phyloP scores from a whole-genome alignment of 2,113 vertebrate genomes.

The Thymallus thymallus region DNA sequence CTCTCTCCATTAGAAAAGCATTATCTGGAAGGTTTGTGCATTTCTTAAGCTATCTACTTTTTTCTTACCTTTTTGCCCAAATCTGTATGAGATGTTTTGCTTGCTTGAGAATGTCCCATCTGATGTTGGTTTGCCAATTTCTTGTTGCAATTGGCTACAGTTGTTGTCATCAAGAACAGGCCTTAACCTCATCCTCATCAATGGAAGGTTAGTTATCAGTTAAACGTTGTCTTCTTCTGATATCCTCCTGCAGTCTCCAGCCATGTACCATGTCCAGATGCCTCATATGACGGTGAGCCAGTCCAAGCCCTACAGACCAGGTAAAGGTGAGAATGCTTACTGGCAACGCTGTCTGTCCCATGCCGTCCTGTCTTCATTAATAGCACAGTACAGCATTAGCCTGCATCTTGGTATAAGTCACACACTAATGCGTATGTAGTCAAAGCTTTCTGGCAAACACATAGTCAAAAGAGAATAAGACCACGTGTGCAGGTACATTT shows the following conservation, averaged over 20 bases:
- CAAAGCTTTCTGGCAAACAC: too few species aligned
- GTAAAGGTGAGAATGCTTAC: slow-evolving; percentile 95
- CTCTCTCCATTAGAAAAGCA: slow-evolving; percentile 83
- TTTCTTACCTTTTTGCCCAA: slow-evolving; percentile 40
- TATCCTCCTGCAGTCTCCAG: slow-evolving; percentile 77
- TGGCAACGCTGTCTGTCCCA: slow-evolving; percentile 48
- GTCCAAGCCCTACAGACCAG: slow-evolving; percentile 99
- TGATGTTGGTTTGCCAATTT: slow-evolving; percentile 76
- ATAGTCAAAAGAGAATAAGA: too few species aligned
- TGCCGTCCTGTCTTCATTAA: not conserved
- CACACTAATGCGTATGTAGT: too few species aligned
- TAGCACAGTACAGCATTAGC: not conserved
- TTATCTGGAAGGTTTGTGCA: slow-evolving; percentile 85
- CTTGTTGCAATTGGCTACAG: slow-evolving; percentile 66
- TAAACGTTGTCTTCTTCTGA: slow-evolving; percentile 18
- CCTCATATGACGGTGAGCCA: slow-evolving; percentile 97
- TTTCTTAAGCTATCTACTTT: slow-evolving; percentile 67
- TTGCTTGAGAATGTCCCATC: slow-evolving; percentile 66
- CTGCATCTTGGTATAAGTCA: too few species aligned
- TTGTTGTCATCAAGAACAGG: slow-evolving; percentile 37
- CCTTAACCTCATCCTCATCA: slow-evolving; percentile 9
- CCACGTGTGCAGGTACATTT: too few species aligned
- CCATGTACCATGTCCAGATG: slow-evolving; percentile 94
- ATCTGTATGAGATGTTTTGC: slow-evolving; percentile 65
- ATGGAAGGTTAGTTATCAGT: too few species aligned